Percentiles rank a stretch among this genome's conserved stretches.
phyloP scores from a whole-genome alignment of 2,888 invertebrate genomes.

The Meliscaeva auricollis region DNA sequence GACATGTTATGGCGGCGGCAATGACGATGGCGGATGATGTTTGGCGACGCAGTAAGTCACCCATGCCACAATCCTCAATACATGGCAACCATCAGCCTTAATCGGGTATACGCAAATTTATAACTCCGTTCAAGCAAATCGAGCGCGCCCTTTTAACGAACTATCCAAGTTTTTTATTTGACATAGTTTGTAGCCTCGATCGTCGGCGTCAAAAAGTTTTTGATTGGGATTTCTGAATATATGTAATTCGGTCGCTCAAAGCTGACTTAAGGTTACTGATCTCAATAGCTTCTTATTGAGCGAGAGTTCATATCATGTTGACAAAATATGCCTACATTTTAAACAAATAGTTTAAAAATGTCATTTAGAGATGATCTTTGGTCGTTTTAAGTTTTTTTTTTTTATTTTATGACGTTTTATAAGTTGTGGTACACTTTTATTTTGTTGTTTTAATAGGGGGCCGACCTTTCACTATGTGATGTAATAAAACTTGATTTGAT shows the following conservation, averaged over 20 bases:
- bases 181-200: conserved; percentile 32
- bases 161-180: not conserved
- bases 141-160: conserved; percentile 25
- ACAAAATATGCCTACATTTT: not conserved
- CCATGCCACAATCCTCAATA: conserved; percentile 27
- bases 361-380: conserved; percentile 7
- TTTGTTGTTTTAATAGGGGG: not conserved
- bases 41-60: conserved; percentile 56
- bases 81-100: not conserved
- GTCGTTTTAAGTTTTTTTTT: conserved; percentile 25
- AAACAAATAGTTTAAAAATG: not conserved
- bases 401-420: conserved; percentile 41
- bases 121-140: conserved; percentile 39
- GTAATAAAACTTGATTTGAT: conserved; percentile 41
- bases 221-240: not conserved
- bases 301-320: conserved; percentile 18
- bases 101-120: conserved; percentile 16
- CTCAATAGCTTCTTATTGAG: conserved; percentile 21
- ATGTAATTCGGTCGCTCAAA: too few species aligned
- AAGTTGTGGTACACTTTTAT: not conserved
- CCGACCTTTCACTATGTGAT: too few species aligned
- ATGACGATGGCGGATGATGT: conserved; percentile 37
- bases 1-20: not conserved
- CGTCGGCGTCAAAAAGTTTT: conserved; percentile 10
- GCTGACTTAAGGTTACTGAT: conserved; percentile 31